Conservation (phyloP, 2,797 vertebrate species). For the Pangasius djambal region DNA sequence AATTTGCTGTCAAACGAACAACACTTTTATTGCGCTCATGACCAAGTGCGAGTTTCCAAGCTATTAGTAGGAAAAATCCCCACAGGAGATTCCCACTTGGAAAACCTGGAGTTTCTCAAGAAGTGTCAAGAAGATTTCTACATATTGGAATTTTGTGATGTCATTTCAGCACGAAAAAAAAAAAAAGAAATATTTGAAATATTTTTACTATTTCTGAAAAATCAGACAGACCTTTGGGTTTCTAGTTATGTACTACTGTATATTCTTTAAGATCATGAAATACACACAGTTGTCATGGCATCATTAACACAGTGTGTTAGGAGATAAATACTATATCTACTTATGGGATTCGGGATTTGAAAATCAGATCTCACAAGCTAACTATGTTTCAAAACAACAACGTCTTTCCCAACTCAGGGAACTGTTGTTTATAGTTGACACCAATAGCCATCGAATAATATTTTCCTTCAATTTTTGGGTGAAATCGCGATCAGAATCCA, state of each 20-base stretch:
- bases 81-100: not conserved
- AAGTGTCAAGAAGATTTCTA: not conserved
- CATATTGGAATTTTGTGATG: not conserved
- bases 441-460: not conserved
- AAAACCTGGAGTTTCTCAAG: not conserved
- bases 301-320: too few relatives aligned
- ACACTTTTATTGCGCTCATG: not conserved
- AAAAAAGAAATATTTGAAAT: not conserved
- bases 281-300: too few relatives aligned
- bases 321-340: too few relatives aligned
- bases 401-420: too few relatives aligned
- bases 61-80: not conserved
- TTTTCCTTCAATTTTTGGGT: not conserved
- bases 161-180: not conserved
- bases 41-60: not conserved
- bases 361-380: too few relatives aligned
- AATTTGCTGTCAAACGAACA: not conserved
- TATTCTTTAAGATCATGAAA: too few relatives aligned
- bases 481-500: not conserved
- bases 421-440: not conserved
- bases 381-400: too few relatives aligned
- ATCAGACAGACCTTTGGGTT: too few relatives aligned
- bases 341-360: too few relatives aligned
- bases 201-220: too few relatives aligned
- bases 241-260: too few relatives aligned